Evolutionary conservation across 2,888 invertebrate species (phyloP), one percentile per base, ranked within the genome.

Genomic region (Nomada lathburiana): DNA sequence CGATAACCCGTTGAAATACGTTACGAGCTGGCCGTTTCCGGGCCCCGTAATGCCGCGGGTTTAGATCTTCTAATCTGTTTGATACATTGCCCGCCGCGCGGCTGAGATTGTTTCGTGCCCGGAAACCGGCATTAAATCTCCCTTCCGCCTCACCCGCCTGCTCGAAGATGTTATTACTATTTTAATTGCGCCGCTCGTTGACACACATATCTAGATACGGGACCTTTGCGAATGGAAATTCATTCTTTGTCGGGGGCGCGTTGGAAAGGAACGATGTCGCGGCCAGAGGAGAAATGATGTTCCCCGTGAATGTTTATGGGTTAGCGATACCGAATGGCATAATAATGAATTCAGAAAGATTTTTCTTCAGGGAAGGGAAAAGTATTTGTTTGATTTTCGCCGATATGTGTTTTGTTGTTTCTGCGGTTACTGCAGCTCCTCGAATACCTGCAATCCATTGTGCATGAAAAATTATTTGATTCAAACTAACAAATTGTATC

Each of bases 1-100:
- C 88, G 88, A 88, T 88, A 88, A 88, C 88, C 86, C 73, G 83
- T 81, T 88, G 86, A 88, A 88, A 88, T 88, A 88, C 80, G 88
- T 88, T 86, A 85, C 86, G 79, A 78, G 85, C 85, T 76, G 64
- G 64, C 75, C 83, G 80, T 85, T 88, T 86, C 86, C 87, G 84
- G 73, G 52, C 53, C 52, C 69, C 62, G 79, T 81, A 81, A 79
- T 71, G 73, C 86, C 65, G 77, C 65, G 72, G 83, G 82, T 77
- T 85, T 88, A 85, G 85, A 87, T 88, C 83, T 83, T 88, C 88
- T 86, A 86, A 88, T 86, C 86, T 86, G 64, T 88, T 86, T 86
- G 87, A 88, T 79, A 84, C 86, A 88, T 87, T 84, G 73, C 86
- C 59, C 42, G 44, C 64, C 69, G 59, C 75, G 72, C 59, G 62